Evolutionary conservation across 1,140 invertebrate species (phyloP).

Genomic region (Streblospio benedicti): DNA sequence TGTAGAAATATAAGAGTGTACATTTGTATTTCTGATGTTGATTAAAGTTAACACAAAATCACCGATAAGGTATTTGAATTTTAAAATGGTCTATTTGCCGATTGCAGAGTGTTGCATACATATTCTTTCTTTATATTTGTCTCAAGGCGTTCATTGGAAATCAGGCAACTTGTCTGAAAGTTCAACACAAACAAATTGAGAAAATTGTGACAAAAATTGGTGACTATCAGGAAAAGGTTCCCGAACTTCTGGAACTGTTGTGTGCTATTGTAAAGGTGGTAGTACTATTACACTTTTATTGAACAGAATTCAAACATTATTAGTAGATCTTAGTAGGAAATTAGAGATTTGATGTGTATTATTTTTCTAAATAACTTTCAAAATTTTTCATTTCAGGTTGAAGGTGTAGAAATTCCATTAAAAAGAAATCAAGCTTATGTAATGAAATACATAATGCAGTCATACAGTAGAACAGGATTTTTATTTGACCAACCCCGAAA

Average conservation of each 20-base stretch:
- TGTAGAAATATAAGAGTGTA: not conserved
- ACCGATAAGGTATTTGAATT: not conserved
- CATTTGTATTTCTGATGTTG: not conserved
- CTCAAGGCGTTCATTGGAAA: conserved; percentile 41
- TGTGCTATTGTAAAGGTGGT: conserved; percentile 25
- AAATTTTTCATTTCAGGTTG: too few species aligned
- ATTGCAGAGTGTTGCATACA: not conserved
- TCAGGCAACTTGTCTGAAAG: conserved; percentile 37
- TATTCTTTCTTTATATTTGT: not conserved
- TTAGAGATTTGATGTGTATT: too few species aligned
- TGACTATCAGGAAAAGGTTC: conserved; percentile 25
- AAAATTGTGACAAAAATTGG: conserved; percentile 36
- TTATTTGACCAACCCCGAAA: too few species aligned
- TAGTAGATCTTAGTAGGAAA: too few species aligned
- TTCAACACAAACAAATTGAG: conserved; percentile 33
- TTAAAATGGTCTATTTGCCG: not conserved
- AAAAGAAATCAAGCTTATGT: too few species aligned
- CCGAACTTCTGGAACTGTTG: conserved; percentile 38
- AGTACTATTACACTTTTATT: too few species aligned
- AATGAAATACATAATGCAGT: conserved; percentile 46
- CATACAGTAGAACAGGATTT: conserved; percentile 28
- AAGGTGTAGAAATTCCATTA: too few species aligned
- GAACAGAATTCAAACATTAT: too few species aligned
- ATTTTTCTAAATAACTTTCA: too few species aligned
- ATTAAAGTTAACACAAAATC: not conserved